Base-by-base conservation (phyloP, 2,888 invertebrate species). In the Stegophylla sp. region DNA sequence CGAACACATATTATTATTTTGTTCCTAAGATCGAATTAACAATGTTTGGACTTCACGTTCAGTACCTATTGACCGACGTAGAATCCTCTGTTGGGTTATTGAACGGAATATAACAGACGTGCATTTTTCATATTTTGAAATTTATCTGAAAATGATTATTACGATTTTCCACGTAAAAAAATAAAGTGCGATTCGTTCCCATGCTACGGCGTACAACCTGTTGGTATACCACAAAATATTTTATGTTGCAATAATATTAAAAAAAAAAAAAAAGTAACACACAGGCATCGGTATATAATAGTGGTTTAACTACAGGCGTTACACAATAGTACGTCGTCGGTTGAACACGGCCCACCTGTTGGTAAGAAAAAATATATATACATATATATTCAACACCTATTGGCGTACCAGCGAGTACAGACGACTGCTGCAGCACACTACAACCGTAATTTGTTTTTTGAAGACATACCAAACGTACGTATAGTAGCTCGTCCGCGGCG, bases 321-420 rank as follows among this genome's bases (percentile, higher is more conserved):
- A 71, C 79, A 71, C 79, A 79, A 79, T 61, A 48, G 79, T 17
- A n/a, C 59, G 79, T 56, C 69, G 23, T 63, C 61, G 59, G 79
- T 51, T 34, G 79, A 71, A 34, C 61, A n/a, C 69, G 23, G 28
- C 69, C 28, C 69, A 61, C 69, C 69, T 51, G 71, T 23, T 17
- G 23, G 10, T 61, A 59, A 79, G 71, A 71, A 53, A 67, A 43
- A 72, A n/a, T n/a, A 34, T 34, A 7, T 34, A 34, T 34, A 34
- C 7, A 34, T 34, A 34, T 34, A 76, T 48, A 79, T 77, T 69
- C 67, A 48, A 69, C 67, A 69, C 69, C 34, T 59, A 79, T 79
- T 17, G 41, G 12, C 28, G 5, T 72, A n/a, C 45, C 41, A 34
- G 17, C 41, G 41, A 0, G 9, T 63, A 61, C 12, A 61, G 15